These are phyloP conservation scores for Tragelaphus buxtoni DNA, from an alignment of 2,113 vertebrate species.

Conservation along the genomic window DNA sequence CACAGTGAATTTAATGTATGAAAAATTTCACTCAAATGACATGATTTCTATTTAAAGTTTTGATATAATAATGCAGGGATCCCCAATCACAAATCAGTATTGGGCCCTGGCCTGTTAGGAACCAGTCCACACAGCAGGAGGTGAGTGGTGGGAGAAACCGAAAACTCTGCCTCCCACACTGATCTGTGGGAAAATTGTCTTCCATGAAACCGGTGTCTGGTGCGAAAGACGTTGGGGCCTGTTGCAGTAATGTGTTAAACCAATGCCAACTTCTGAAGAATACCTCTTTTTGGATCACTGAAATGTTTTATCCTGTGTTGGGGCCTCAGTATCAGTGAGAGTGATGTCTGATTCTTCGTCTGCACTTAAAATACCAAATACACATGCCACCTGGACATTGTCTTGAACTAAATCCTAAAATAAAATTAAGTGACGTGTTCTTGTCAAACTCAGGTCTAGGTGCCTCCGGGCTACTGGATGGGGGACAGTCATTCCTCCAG, in stretches of 20 bases:
- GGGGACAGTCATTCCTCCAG: not conserved
- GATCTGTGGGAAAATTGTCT: not conserved
- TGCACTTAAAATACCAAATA: not conserved
- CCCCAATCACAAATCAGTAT: accelerated
- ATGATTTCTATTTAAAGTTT: not conserved
- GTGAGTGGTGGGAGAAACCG: not conserved
- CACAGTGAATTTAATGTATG: not conserved
- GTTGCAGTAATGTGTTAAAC: not conserved
- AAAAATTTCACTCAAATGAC: not conserved
- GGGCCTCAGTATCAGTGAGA: not conserved
- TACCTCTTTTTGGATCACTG: not conserved
- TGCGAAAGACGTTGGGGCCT: not conserved
- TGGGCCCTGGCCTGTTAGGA: not conserved
- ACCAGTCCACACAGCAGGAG: not conserved
- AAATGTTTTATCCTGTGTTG: not conserved
- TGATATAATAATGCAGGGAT: not conserved
- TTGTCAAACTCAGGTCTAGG: not conserved
- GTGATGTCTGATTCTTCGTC: not conserved
- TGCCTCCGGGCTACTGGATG: not conserved
- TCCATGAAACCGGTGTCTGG: not conserved
- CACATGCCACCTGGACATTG: not conserved
- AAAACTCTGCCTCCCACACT: not conserved
- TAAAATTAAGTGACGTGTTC: not conserved
- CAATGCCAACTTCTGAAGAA: not conserved
- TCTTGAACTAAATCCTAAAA: not conserved